These are phyloP conservation scores for Eustalomyia histrio DNA, from an alignment of 2,888 invertebrate genomes.

Conservation along the genomic window DNA sequence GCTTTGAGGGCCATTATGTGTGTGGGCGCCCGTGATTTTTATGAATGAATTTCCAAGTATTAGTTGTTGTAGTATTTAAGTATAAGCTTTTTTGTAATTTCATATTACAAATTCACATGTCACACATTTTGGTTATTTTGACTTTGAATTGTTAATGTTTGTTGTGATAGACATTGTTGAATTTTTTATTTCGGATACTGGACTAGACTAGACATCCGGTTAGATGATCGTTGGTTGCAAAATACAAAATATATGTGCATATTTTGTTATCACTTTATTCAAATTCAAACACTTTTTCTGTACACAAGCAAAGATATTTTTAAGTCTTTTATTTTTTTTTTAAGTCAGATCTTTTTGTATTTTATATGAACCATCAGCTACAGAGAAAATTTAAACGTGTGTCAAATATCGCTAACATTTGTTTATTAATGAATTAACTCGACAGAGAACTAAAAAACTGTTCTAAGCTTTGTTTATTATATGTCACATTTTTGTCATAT, in stretches of 20 bases:
- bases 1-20: conserved; percentile 29
- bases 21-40: conserved; percentile 63
- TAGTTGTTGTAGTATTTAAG: not conserved
- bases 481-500: not conserved
- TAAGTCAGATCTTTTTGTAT: too few relatives aligned
- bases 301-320: too few relatives aligned
- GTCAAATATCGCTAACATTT: not conserved
- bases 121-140: conserved; percentile 23
- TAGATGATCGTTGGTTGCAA: conserved; percentile 48
- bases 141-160: conserved; percentile 39
- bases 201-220: conserved; percentile 66
- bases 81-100: not conserved
- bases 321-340: too few relatives aligned
- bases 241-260: conserved; percentile 1
- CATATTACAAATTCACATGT: conserved; percentile 34
- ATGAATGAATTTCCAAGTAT: conserved; percentile 63
- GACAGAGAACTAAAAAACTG: not conserved
- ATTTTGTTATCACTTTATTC: too few relatives aligned
- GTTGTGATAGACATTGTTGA: conserved; percentile 33
- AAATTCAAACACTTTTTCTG: too few relatives aligned
- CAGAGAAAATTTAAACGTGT: too few relatives aligned
- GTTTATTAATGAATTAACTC: not conserved
- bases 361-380: too few relatives aligned
- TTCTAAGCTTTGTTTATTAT: not conserved
- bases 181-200: conserved; percentile 48